phyloP scores from a whole-genome alignment of 2,888 invertebrate species.

The Caenorhabditis virilis region DNA sequence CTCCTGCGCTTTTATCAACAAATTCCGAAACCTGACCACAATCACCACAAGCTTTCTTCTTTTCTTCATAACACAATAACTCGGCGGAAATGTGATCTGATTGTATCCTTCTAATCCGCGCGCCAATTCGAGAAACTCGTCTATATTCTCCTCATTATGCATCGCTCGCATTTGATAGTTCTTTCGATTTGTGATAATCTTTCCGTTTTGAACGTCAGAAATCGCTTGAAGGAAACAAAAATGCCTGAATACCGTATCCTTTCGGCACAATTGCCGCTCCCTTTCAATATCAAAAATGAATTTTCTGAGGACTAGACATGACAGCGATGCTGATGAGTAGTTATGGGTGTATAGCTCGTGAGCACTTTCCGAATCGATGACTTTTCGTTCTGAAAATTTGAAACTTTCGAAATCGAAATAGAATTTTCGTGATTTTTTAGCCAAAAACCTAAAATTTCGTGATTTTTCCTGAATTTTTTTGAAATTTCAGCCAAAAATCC shows the following conservation, averaged over 20 bases:
- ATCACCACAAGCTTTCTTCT: constrained; percentile 19
- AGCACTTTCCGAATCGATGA: constrained; percentile 90
- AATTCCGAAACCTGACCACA: constrained; percentile 17
- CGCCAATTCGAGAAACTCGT: constrained; percentile 84
- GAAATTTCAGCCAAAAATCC: not conserved
- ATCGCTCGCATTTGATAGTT: constrained; percentile 94
- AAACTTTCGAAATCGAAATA: too few species aligned
- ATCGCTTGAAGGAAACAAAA: constrained; percentile 69
- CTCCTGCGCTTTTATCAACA: constrained; percentile 21
- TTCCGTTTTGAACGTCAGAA: constrained; percentile 47
- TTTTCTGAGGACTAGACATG: constrained; percentile 80
- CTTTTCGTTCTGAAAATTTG: constrained; percentile 83
- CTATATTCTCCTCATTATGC: constrained; percentile 85
- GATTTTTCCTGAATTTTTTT: too few species aligned
- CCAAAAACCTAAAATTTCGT: too few species aligned
- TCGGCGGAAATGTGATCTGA: constrained; percentile 90
- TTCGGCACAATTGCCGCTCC: constrained; percentile 71
- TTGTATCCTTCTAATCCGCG: constrained; percentile 89
- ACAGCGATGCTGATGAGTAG: constrained; percentile 94
- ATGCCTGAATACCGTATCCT: constrained; percentile 79
- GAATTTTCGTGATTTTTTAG: too few species aligned
- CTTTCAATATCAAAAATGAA: constrained; percentile 70
- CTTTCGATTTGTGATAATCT: constrained; percentile 72
- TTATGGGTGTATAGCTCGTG: constrained; percentile 98
- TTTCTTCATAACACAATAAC: constrained; percentile 70